Percentiles rank a stretch among this genome's conserved stretches.
These are phyloP conservation scores for Tangachromis dhanisi DNA, from an alignment of 2,113 vertebrate species.

Conservation along the genomic window DNA sequence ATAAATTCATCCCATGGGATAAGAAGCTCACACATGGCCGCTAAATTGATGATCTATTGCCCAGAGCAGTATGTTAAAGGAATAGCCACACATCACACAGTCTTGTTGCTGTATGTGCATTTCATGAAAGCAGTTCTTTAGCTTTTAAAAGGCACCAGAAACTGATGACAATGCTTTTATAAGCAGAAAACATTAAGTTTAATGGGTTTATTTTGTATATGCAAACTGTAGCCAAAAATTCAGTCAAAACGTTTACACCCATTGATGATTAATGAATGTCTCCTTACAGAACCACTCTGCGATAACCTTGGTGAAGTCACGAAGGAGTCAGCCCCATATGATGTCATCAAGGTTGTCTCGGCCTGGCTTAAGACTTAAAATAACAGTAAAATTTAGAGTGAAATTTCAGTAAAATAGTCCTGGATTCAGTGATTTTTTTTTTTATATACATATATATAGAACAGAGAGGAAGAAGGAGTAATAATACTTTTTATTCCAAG, in stretches of 20 bases:
- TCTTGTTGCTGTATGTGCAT: neutral
- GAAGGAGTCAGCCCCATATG: neutral
- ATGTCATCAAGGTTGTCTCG: neutral
- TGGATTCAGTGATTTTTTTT: neutral
- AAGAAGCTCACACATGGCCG: constrained; percentile 13
- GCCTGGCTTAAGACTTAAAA: neutral
- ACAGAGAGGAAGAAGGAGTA: neutral
- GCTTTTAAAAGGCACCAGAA: neutral
- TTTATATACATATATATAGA: neutral
- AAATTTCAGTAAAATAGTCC: neutral
- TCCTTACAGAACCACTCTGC: neutral
- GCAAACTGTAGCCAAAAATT: neutral
- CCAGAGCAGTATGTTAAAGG: neutral
- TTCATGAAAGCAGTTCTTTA: neutral
- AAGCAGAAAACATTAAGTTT: neutral
- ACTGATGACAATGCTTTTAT: neutral
- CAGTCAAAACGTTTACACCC: neutral
- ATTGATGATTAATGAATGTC: neutral
- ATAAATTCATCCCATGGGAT: constrained; percentile 22
- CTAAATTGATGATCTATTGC: constrained; percentile 30
- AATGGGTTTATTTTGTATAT: neutral
- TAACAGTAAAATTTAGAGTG: neutral
- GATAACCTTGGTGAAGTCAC: neutral
- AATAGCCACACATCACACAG: constrained; percentile 5
- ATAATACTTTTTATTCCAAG: neutral